These are phyloP conservation scores for Syngnathoides biaculeatus DNA, from an alignment of 2,113 vertebrate genomes.

Conservation along the genomic window DNA sequence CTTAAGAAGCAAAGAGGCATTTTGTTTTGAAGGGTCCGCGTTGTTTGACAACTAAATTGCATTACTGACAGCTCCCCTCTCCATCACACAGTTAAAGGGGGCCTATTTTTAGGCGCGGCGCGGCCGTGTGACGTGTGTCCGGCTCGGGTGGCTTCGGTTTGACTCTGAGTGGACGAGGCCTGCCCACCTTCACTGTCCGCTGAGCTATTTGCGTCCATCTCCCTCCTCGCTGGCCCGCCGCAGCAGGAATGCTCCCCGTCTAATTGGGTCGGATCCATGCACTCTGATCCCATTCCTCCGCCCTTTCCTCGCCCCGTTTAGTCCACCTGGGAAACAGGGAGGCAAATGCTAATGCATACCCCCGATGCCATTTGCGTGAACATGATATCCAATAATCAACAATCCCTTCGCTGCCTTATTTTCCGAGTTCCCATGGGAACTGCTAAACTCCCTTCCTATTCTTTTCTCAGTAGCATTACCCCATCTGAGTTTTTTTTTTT, in stretches of 20 bases:
- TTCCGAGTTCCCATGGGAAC: neutral
- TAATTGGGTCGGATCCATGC: slow-evolving; percentile 66
- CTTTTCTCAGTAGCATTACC: slow-evolving; percentile 20
- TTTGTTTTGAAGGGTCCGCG: neutral
- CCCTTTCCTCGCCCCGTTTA: slow-evolving; percentile 1
- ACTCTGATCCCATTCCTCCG: slow-evolving; percentile 38
- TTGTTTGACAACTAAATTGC: neutral
- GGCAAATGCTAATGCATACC: slow-evolving; percentile 1
- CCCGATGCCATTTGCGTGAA: neutral
- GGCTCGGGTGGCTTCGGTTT: slow-evolving; percentile 17
- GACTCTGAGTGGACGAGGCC: slow-evolving; percentile 14
- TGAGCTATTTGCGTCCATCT: slow-evolving; percentile 69
- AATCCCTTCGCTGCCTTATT: neutral
- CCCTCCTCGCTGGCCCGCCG: slow-evolving; percentile 36
- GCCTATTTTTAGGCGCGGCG: slow-evolving; percentile 26
- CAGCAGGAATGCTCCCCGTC: slow-evolving; percentile 56
- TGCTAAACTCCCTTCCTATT: slow-evolving; percentile 11
- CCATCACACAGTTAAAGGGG: slow-evolving; percentile 8
- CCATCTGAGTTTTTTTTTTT: slow-evolving; percentile 44
- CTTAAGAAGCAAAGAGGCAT: neutral
- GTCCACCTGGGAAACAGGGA: slow-evolving; percentile 30
- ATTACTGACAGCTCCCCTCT: slow-evolving; percentile 11
- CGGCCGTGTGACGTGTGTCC: slow-evolving; percentile 10
- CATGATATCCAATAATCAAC: slow-evolving; percentile 7
- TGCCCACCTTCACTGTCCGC: slow-evolving; percentile 44